These are phyloP conservation scores for Ctenochaetus hawaiiensis DNA, from an alignment of 2,797 vertebrate species.

Conservation along the genomic window DNA sequence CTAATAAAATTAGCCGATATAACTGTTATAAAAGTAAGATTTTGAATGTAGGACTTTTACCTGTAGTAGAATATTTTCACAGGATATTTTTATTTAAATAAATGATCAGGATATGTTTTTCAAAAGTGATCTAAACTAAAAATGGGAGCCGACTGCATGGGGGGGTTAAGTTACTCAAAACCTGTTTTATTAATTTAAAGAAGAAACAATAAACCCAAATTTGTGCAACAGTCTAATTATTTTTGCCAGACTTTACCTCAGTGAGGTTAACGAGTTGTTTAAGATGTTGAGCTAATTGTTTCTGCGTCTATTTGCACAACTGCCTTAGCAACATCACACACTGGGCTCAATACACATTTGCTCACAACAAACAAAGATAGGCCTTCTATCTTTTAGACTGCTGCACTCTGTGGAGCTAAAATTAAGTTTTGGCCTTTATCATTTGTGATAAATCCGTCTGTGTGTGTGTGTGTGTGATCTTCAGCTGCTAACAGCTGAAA, in stretches of 20 bases:
- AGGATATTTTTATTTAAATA: no score
- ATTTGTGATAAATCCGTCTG: conserved; percentile 16
- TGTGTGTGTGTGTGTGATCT: conserved; percentile 25
- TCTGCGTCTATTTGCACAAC: conserved; percentile 13
- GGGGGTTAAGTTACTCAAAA: not conserved
- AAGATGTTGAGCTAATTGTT: not conserved
- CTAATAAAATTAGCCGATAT: no score
- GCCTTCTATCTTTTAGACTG: conserved; percentile 4
- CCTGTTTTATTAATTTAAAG: not conserved
- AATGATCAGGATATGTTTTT: no score
- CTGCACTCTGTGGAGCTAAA: conserved; percentile 26
- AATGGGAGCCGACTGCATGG: no score
- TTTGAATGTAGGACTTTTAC: no score
- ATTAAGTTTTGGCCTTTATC: conserved; percentile 21
- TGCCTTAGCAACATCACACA: conserved; percentile 18
- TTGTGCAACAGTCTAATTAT: not conserved
- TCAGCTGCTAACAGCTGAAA: conserved; percentile 70
- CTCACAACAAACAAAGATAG: conserved; percentile 9
- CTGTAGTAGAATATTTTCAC: no score
- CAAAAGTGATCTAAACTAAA: no score
- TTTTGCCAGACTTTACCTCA: not conserved
- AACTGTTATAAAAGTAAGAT: no score
- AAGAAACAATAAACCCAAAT: not conserved
- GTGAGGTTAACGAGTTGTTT: not conserved
- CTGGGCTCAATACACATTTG: not conserved